Conservation (phyloP, 2,113 vertebrate species). For the Amphiprion ocellaris region DNA sequence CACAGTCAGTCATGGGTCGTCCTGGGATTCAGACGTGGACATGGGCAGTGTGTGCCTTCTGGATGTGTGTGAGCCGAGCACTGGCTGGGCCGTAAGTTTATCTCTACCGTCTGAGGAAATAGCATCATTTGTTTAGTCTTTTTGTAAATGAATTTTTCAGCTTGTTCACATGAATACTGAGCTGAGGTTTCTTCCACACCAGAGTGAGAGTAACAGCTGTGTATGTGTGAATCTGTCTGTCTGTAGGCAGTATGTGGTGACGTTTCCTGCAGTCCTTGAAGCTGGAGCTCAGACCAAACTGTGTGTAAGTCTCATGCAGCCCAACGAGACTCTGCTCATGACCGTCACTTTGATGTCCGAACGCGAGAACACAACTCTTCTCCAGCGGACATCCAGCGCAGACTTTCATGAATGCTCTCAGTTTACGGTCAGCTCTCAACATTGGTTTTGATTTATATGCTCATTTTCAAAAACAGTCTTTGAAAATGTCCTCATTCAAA, state of each 20-base stretch:
- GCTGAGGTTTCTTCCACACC: neutral
- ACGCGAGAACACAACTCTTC: slow-evolving; percentile 11
- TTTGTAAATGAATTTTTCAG: neutral
- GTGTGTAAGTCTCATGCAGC: slow-evolving; percentile 73
- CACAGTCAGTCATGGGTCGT: slow-evolving; percentile 65
- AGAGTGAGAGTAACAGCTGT: neutral
- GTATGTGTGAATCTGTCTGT: neutral
- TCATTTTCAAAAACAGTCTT: neutral
- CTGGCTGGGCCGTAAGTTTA: slow-evolving; percentile 69
- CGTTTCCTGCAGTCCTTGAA: slow-evolving; percentile 77
- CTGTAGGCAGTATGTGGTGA: slow-evolving; percentile 71
- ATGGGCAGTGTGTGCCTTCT: slow-evolving; percentile 60
- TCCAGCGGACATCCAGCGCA: slow-evolving; percentile 20
- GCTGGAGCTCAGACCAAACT: slow-evolving; percentile 70
- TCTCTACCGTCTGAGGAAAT: neutral
- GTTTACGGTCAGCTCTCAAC: slow-evolving; percentile 60
- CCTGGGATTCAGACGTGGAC: slow-evolving; percentile 41
- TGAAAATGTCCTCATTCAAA: neutral
- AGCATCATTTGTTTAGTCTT: neutral
- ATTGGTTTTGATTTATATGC: neutral
- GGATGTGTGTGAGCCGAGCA: slow-evolving; percentile 27
- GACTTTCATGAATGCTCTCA: slow-evolving; percentile 67
- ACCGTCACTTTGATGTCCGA: slow-evolving; percentile 61
- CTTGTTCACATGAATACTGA: no score
- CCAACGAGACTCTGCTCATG: slow-evolving; percentile 72